Evolutionary conservation across 2,113 vertebrate genomes (phyloP).

Genomic region (Coptodon bakossiorum): DNA sequence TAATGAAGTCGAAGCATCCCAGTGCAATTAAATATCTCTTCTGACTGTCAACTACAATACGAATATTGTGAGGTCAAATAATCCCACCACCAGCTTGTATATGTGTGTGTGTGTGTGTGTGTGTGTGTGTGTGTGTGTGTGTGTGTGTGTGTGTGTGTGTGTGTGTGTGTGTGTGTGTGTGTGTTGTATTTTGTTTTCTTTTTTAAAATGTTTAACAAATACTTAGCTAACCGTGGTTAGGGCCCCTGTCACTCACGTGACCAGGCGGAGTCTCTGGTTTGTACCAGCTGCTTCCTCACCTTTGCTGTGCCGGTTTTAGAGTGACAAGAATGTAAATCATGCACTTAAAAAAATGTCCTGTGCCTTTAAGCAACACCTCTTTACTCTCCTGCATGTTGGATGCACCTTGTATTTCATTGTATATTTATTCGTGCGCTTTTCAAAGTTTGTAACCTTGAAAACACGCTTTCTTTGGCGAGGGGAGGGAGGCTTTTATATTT

Average conservation of each 20-base stretch:
- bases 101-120: accelerated
- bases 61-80: background rate
- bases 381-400: background rate
- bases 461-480: background rate
- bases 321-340: background rate
- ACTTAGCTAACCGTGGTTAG: background rate
- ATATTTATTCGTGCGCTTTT: background rate
- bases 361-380: background rate
- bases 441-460: conserved; percentile 20
- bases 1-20: too few species aligned
- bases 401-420: background rate
- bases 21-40: background rate
- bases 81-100: background rate
- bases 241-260: background rate
- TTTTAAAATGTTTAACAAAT: background rate
- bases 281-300: background rate
- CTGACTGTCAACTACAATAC: background rate
- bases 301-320: background rate
- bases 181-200: background rate
- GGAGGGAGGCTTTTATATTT: background rate
- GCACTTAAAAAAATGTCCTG: background rate
- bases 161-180: background rate
- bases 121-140: background rate
- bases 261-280: background rate
- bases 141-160: accelerated